Conservation (phyloP, 2,797 vertebrate genomes). For the Hoplostethus mediterraneus region DNA sequence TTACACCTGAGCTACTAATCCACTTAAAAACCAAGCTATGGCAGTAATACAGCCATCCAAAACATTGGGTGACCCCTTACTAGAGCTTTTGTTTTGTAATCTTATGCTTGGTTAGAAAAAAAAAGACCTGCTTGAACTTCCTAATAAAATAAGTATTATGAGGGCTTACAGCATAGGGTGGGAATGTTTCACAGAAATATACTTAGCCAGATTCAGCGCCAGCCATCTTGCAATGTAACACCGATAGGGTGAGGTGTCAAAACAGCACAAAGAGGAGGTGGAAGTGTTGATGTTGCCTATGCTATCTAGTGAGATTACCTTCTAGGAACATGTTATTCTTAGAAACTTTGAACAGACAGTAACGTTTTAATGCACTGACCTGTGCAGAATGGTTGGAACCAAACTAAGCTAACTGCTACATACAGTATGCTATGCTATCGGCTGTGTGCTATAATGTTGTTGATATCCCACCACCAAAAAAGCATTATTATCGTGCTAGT, state of each 20-base stretch:
- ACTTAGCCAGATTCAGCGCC: slow-evolving; percentile 25
- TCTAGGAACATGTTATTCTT: slow-evolving; percentile 32
- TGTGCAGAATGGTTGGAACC: no score
- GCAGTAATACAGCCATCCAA: slow-evolving; percentile 24
- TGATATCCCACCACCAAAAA: background rate
- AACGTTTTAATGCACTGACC: background rate
- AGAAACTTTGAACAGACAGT: slow-evolving; percentile 5
- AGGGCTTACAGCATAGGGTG: slow-evolving; percentile 35
- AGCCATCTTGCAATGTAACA: slow-evolving; percentile 21
- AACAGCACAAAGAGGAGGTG: slow-evolving; percentile 21
- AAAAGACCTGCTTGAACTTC: slow-evolving; percentile 49
- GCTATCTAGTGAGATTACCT: slow-evolving; percentile 21
- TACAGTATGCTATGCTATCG: background rate
- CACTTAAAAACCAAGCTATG: background rate
- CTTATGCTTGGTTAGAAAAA: slow-evolving; percentile 41
- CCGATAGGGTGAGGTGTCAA: slow-evolving; percentile 34
- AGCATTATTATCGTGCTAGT: background rate
- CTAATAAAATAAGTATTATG: slow-evolving; percentile 62
- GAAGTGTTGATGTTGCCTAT: slow-evolving; percentile 24
- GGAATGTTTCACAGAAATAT: slow-evolving; percentile 30
- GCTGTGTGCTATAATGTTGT: background rate
- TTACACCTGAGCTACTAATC: slow-evolving; percentile 12
- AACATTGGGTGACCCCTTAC: background rate
- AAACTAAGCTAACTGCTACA: no score
- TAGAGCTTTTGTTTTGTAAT: slow-evolving; percentile 11